These are phyloP conservation scores for Ovis canadensis DNA, from an alignment of 2,113 vertebrate genomes.

Conservation along the genomic window DNA sequence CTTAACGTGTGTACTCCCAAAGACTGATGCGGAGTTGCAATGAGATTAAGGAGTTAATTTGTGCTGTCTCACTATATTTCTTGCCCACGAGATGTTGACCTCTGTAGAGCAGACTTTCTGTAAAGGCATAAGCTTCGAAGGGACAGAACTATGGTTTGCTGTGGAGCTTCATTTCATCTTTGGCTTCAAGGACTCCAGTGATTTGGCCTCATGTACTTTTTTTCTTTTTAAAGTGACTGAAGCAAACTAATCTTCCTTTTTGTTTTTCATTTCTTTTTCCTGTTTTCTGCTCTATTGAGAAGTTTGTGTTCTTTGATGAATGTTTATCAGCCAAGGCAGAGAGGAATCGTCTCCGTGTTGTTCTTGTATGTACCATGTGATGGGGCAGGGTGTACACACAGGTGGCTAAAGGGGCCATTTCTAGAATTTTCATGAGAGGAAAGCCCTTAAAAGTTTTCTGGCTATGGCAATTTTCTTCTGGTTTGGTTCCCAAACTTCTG, in stretches of 20 bases:
- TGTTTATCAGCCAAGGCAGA: constrained; percentile 77
- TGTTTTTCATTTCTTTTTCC: constrained; percentile 78
- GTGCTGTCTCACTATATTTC: constrained; percentile 83
- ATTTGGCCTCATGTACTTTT: constrained; percentile 72
- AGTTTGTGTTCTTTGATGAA: constrained; percentile 76
- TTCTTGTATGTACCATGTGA: constrained; percentile 75
- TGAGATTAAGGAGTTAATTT: constrained; percentile 89
- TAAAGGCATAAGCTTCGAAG: constrained; percentile 61
- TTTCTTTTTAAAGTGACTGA: constrained; percentile 53
- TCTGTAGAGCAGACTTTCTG: constrained; percentile 64
- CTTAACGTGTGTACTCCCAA: constrained; percentile 85
- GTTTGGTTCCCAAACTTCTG: constrained; percentile 25
- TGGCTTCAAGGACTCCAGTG: constrained; percentile 57
- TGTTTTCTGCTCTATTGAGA: constrained; percentile 77
- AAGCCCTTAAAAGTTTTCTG: background rate
- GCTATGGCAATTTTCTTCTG: constrained; percentile 29
- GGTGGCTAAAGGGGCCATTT: background rate
- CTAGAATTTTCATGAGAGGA: background rate
- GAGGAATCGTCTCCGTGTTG: constrained; percentile 77
- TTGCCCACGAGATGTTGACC: constrained; percentile 65
- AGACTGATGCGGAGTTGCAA: constrained; percentile 82
- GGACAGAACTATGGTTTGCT: constrained; percentile 64
- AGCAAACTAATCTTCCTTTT: constrained; percentile 77
- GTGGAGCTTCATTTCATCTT: constrained; percentile 65
- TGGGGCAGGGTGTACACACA: constrained; percentile 40